Conservation (phyloP, 1,140 invertebrate genomes). For the Uloborus diversus region DNA sequence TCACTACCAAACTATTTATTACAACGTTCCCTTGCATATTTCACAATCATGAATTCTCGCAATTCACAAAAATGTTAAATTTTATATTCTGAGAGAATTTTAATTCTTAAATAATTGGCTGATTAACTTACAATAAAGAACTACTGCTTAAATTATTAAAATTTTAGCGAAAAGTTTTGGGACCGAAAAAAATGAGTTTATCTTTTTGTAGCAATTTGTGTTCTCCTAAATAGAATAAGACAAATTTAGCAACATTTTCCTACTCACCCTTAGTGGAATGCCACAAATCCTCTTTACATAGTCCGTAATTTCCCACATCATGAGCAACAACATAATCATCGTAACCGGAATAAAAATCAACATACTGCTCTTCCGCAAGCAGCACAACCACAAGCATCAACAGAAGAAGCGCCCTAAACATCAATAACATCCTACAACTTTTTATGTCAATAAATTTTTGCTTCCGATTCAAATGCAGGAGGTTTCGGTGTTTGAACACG, state of each 20-base stretch:
- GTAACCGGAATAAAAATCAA: slow-evolving; percentile 12
- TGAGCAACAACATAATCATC: slow-evolving; percentile 18
- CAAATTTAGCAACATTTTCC: neutral
- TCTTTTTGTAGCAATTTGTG: neutral
- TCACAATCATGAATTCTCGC: too few relatives aligned
- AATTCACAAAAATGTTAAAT: too few relatives aligned
- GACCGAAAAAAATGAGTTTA: neutral
- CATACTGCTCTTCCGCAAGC: neutral
- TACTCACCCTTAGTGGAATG: slow-evolving; percentile 16
- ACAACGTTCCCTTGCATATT: too few relatives aligned
- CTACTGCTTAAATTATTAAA: neutral
- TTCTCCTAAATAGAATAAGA: neutral
- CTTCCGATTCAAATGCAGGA: too few relatives aligned
- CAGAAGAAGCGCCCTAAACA: neutral
- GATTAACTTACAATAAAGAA: neutral
- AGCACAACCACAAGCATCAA: neutral
- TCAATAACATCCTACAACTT: neutral
- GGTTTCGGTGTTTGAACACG: slow-evolving; percentile 1
- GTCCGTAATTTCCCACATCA: slow-evolving; percentile 1
- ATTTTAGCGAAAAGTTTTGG: neutral
- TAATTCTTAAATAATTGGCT: neutral
- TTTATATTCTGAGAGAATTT: neutral
- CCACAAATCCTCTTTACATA: slow-evolving; percentile 16
- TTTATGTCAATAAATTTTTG: too few relatives aligned
- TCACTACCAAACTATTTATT: too few relatives aligned